Conservation (phyloP, 2,113 vertebrate species). For the Dipodomys merriami region DNA sequence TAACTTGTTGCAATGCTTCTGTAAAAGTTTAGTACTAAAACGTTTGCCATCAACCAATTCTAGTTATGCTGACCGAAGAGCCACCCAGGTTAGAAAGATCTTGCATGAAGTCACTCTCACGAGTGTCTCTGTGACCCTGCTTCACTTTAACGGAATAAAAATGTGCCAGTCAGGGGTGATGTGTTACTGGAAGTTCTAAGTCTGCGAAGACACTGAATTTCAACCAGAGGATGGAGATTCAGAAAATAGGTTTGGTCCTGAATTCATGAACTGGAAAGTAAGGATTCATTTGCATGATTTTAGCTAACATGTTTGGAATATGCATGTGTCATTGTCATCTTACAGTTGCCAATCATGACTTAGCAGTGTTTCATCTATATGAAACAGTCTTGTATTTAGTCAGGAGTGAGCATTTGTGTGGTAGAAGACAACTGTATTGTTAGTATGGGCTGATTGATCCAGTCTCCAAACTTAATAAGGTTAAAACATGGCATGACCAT, state of each 20-base stretch:
- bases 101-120: background rate
- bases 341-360: background rate
- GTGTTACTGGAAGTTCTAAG: background rate
- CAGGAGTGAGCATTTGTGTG: background rate
- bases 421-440: background rate
- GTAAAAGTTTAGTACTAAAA: background rate
- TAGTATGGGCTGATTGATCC: background rate
- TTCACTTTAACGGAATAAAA: slow-evolving; percentile 24
- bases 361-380: background rate
- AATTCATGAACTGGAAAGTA: background rate
- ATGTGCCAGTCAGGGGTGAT: background rate
- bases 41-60: slow-evolving; percentile 21
- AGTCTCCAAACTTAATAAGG: background rate
- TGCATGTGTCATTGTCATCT: background rate
- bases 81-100: background rate
- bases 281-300: background rate
- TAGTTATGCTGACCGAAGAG: background rate
- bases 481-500: background rate
- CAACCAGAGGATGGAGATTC: background rate
- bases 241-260: background rate
- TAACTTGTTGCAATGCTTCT: background rate
- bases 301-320: background rate
- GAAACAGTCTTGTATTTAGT: background rate
- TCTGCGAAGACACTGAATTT: background rate
- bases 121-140: background rate